A percentile compares a stretch with the other conserved stretches of the same genome.
Conservation (phyloP, 2,888 invertebrate genomes). For the Homarus gammarus region DNA sequence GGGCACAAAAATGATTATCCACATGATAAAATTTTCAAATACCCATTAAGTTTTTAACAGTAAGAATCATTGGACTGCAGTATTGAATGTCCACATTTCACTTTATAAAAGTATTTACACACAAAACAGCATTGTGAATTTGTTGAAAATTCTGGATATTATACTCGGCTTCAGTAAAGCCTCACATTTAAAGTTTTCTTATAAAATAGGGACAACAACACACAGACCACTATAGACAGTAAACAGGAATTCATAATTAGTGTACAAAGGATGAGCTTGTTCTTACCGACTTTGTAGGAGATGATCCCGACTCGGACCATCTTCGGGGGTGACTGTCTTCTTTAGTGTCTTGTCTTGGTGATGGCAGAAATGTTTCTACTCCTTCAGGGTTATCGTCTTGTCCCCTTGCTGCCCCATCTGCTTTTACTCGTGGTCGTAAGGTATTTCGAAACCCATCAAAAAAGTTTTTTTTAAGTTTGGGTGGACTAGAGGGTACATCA, state of each 20-base stretch:
- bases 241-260: not conserved
- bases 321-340: slow-evolving; percentile 79
- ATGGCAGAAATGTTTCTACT: slow-evolving; percentile 53
- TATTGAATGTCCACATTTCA: not conserved
- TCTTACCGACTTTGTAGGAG: slow-evolving; percentile 71
- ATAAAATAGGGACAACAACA: not conserved
- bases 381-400: slow-evolving; percentile 66
- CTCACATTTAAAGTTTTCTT: not conserved
- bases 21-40: no score
- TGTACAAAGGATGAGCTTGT: slow-evolving; percentile 54
- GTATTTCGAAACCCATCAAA: slow-evolving; percentile 85
- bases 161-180: not conserved
- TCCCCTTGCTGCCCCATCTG: slow-evolving; percentile 78
- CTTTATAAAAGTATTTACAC: slow-evolving; percentile 9
- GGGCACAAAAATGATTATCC: no score
- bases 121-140: slow-evolving; percentile 19
- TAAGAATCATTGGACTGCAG: not conserved
- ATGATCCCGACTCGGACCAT: slow-evolving; percentile 80
- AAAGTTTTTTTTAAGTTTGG: slow-evolving; percentile 81
- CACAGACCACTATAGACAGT: not conserved
- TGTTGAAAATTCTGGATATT: not conserved
- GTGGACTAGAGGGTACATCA: slow-evolving; percentile 79
- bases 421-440: slow-evolving; percentile 81
- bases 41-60: not conserved
- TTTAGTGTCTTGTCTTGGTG: slow-evolving; percentile 73